These are phyloP conservation scores for Perizoma affinitatum DNA, from an alignment of 2,888 invertebrate genomes.

Conservation along the genomic window DNA sequence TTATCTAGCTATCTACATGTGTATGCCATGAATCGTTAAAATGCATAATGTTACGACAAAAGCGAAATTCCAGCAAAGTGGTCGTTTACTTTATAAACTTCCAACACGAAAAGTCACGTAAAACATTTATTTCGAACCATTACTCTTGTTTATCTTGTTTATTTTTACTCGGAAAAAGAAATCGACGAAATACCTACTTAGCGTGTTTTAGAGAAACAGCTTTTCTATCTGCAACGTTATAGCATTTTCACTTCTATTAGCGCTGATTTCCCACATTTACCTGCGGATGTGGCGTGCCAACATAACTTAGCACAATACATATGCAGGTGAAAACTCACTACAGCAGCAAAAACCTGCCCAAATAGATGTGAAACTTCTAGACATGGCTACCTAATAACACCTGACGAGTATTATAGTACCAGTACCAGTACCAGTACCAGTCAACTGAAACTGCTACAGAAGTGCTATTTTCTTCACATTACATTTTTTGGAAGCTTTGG, in stretches of 20 bases:
- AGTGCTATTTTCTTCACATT: too few relatives aligned
- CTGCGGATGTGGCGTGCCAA: conserved; percentile 25
- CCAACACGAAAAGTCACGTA: conserved; percentile 8
- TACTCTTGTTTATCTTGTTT: conserved; percentile 11
- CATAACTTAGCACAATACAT: neutral
- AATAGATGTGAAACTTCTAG: neutral
- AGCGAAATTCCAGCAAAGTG: too few relatives aligned
- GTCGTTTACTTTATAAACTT: neutral
- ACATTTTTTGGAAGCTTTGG: too few relatives aligned
- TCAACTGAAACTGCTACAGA: too few relatives aligned
- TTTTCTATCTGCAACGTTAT: conserved; percentile 28
- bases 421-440: too few relatives aligned
- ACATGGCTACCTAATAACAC: too few relatives aligned
- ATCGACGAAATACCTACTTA: conserved; percentile 7
- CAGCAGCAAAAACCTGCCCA: neutral
- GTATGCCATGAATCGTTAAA: too few relatives aligned
- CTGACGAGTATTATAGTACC: too few relatives aligned
- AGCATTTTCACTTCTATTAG: conserved; percentile 34
- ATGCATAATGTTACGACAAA: neutral
- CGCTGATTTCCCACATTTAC: conserved; percentile 33
- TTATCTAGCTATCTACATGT: too few relatives aligned
- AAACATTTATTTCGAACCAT: conserved; percentile 14
- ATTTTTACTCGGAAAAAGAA: conserved; percentile 21
- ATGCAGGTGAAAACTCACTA: neutral
- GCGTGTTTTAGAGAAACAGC: conserved; percentile 20